Base-by-base conservation (phyloP, 2,888 invertebrate species). In the Cryptosula pallasiana region DNA sequence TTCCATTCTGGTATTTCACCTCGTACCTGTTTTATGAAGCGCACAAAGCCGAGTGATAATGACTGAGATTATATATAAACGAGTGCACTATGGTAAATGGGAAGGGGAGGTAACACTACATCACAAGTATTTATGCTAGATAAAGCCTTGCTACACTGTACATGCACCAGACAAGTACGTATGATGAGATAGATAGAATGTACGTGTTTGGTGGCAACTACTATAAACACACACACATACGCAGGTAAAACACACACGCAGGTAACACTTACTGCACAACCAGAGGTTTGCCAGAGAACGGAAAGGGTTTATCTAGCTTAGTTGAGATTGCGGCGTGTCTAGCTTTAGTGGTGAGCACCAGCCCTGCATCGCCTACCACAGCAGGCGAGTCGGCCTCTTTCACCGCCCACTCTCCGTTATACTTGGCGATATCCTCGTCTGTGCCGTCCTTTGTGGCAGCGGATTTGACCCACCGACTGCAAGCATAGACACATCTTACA, bases 271-370 rank as follows among this genome's bases (percentile, higher is more conserved):
- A 98, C 85, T 99, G 98, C 1, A 97, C 91, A 74, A 99, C 88
- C 55, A 90, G 84, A 25, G 88, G 87, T 0, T 94, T 93, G 79
- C 91, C 93, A 73, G 69, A 75, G 84, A 99, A 98, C 71, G 90
- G 88, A 84, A 95, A 97, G 0, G 92, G 91, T 81, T 89, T 90
- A 73, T 87, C 88, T 23, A 99, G 86, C 35, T 89, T 88, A 1
- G 93, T 88, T 0, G 96, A 88, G 75, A 98, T 92, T 5, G 98
- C 98, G 20, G 97, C 93, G 86, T 98, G 99, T 80, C 95, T 94
- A 0, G 98, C 98, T 87, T 95, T 94, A 0, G 94, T 92, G 82
- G 94, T 94, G 27, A 97, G 86, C 13, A 96, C 92, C 54, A 98
- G 87, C 20, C 95, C 96, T 73, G 90, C 86, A 83, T 99, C 97